Evolutionary conservation across 2,888 invertebrate genomes (phyloP).

Genomic region (Quadroppia sp.): DNA sequence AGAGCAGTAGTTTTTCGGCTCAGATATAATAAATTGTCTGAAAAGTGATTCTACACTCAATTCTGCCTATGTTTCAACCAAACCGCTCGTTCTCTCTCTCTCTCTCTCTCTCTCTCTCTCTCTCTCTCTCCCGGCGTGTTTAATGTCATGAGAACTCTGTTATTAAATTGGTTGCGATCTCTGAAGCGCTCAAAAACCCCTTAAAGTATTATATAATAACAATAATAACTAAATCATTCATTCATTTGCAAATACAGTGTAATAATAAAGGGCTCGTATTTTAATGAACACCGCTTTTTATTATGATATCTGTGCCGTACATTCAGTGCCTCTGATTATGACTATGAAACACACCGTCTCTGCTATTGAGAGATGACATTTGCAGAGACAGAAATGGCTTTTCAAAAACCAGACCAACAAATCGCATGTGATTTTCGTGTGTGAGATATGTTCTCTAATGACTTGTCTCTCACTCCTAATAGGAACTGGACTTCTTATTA

Average conservation of each 20-base stretch:
- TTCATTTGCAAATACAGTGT: slow-evolving; percentile 19
- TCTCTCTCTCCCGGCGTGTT: background rate
- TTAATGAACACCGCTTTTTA: background rate
- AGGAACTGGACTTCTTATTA: too few relatives aligned
- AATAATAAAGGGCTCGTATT: too few relatives aligned
- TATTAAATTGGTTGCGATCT: slow-evolving; percentile 1
- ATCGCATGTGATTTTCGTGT: too few relatives aligned
- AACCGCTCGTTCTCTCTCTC: background rate
- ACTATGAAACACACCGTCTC: too few relatives aligned
- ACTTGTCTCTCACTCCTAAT: too few relatives aligned
- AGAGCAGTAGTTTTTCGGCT: slow-evolving; percentile 18
- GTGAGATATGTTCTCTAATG: too few relatives aligned
- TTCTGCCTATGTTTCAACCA: background rate
- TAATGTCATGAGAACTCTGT: background rate
- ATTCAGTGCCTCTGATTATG: too few relatives aligned
- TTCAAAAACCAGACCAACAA: too few relatives aligned
- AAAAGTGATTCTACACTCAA: background rate
- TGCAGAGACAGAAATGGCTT: too few relatives aligned
- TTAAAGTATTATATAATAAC: background rate
- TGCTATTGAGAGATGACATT: too few relatives aligned
- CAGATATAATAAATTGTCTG: slow-evolving; percentile 20
- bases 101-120: background rate
- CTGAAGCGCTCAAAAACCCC: background rate
- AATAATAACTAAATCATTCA: slow-evolving; percentile 19
- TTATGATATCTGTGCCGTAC: too few relatives aligned